Evolutionary conservation across 92 coral and sea anemone species (phyloP).

Genomic region (Zoanthus sansibaricus): DNA sequence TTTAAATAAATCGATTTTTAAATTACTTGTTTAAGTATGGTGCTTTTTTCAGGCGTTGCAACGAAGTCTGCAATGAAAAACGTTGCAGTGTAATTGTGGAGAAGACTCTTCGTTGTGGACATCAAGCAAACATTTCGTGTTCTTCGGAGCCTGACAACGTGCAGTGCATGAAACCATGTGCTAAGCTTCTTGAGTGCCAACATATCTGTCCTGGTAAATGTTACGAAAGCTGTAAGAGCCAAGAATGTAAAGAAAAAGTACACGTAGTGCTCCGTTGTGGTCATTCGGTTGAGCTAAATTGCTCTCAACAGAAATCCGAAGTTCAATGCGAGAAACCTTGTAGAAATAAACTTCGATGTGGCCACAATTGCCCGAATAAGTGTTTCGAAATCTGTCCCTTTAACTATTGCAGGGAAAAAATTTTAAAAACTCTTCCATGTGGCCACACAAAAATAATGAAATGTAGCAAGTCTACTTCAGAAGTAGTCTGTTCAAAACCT

Average conservation of each 20-base stretch:
- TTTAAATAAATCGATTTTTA: too few species aligned
- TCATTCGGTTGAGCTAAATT: slow-evolving; percentile 58
- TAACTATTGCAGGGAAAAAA: slow-evolving; percentile 3
- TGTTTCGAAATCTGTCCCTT: slow-evolving; percentile 47
- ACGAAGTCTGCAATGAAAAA: slow-evolving; percentile 32
- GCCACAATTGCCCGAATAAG: slow-evolving; percentile 62
- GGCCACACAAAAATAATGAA: slow-evolving; percentile 62
- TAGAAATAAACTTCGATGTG: slow-evolving; percentile 42
- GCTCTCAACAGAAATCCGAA: slow-evolving; percentile 39
- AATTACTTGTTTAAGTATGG: too few species aligned
- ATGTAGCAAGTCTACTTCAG: slow-evolving; percentile 53
- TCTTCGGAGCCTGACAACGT: slow-evolving; percentile 22
- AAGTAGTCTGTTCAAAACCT: slow-evolving; percentile 43
- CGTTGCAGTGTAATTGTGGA: background rate
- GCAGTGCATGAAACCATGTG: slow-evolving; percentile 31
- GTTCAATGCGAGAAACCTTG: slow-evolving; percentile 35
- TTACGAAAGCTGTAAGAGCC: slow-evolving; percentile 36
- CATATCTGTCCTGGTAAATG: slow-evolving; percentile 60
- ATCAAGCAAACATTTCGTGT: slow-evolving; percentile 18
- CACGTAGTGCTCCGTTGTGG: slow-evolving; percentile 52
- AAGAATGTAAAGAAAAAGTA: slow-evolving; percentile 47
- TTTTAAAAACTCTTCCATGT: slow-evolving; percentile 68
- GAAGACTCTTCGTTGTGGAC: slow-evolving; percentile 16
- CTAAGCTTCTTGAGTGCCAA: slow-evolving; percentile 61
- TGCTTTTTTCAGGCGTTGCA: slow-evolving; percentile 23